Percentiles rank a stretch among this genome's conserved stretches.
Evolutionary conservation across 2,113 vertebrate genomes (phyloP).

Genomic region (Cynopterus brachyotis): DNA sequence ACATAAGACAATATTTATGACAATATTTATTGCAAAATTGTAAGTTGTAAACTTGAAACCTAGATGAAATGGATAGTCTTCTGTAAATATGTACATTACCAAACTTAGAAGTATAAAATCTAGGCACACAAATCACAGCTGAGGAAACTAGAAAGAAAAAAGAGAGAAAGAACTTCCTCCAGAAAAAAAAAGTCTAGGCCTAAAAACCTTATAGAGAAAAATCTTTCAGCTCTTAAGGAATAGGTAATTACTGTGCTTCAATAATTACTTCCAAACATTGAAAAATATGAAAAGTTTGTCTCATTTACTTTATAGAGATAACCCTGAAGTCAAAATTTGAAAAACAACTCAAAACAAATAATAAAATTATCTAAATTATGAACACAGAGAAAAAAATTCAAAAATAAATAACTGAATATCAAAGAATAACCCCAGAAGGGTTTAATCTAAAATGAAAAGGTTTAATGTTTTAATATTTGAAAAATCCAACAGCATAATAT

Average conservation of each 20-base stretch:
- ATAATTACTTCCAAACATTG: slow-evolving; percentile 24
- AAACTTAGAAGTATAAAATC: slow-evolving; percentile 30
- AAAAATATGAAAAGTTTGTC: neutral
- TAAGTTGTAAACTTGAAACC: neutral
- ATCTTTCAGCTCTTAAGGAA: neutral
- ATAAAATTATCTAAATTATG: neutral
- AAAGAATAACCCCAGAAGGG: neutral
- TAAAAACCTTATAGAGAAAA: neutral
- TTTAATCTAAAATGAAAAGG: neutral
- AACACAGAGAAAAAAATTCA: slow-evolving; percentile 12
- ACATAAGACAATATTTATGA: neutral
- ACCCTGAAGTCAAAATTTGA: neutral
- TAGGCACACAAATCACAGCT: neutral
- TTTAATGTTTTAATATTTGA: slow-evolving; percentile 33
- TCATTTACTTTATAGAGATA: slow-evolving; percentile 26
- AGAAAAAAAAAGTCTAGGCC: neutral
- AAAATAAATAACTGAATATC: neutral
- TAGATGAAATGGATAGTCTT: neutral
- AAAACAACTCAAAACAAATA: neutral
- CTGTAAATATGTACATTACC: neutral
- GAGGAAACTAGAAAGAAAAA: neutral
- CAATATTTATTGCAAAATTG: neutral
- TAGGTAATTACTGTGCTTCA: neutral
- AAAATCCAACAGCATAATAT: neutral
- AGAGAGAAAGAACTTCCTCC: neutral